These are phyloP conservation scores for Calyptommatus sinebrachiatus DNA, from an alignment of 2,113 vertebrate species.

Conservation along the genomic window DNA sequence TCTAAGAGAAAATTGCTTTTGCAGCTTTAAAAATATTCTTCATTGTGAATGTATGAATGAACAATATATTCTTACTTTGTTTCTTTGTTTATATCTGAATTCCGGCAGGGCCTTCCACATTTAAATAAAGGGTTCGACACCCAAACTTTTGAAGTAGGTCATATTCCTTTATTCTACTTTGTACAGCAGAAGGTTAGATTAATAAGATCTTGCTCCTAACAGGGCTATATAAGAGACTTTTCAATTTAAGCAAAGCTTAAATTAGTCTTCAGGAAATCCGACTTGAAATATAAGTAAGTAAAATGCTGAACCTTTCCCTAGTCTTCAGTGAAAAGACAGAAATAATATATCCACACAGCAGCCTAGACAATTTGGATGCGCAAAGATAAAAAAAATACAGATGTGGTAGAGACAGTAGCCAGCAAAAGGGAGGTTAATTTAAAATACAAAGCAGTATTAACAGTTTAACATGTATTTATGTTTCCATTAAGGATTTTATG, in stretches of 20 bases:
- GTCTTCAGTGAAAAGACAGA: neutral
- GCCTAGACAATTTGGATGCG: neutral
- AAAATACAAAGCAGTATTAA: conserved; percentile 36
- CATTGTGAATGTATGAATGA: too few relatives aligned
- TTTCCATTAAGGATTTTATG: conserved; percentile 48
- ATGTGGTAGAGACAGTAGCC: neutral
- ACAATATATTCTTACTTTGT: too few relatives aligned
- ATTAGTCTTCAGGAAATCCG: neutral
- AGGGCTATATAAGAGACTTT: neutral
- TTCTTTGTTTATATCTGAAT: too few relatives aligned
- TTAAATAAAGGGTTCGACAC: neutral
- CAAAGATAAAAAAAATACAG: neutral
- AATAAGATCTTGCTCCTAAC: neutral
- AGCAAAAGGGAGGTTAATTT: neutral
- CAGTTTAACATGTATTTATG: conserved; percentile 43
- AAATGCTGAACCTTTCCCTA: neutral
- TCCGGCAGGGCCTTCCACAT: too few relatives aligned
- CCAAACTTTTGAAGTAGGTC: neutral
- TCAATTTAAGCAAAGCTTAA: neutral
- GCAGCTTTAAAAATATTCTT: too few relatives aligned
- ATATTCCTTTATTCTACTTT: too few relatives aligned
- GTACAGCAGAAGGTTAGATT: neutral
- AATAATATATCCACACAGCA: neutral
- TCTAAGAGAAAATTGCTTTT: too few relatives aligned
- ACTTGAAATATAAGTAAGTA: neutral